These are phyloP conservation scores for Spinibarbus caldwelli DNA, from an alignment of 2,797 vertebrate genomes.

Conservation along the genomic window DNA sequence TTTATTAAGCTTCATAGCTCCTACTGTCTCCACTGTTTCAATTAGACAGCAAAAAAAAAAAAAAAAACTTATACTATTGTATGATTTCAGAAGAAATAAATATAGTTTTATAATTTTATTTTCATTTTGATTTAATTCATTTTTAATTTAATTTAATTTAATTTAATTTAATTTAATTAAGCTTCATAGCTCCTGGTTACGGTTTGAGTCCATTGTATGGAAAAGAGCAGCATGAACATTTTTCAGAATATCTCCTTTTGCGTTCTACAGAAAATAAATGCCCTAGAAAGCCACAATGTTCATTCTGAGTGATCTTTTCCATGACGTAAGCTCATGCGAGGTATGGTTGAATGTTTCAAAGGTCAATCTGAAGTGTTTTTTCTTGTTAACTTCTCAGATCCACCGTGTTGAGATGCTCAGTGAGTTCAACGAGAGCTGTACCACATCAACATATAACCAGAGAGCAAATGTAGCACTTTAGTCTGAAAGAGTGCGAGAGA, in stretches of 20 bases:
- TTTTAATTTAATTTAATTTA: no score
- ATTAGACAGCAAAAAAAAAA: no score
- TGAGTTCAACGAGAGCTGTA: constrained; percentile 3
- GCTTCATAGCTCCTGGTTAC: not conserved
- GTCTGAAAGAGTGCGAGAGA: constrained; percentile 29
- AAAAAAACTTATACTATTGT: no score
- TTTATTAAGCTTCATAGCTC: no score
- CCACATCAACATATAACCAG: constrained; percentile 21
- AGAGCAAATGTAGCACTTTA: constrained; percentile 55
- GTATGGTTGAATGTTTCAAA: not conserved
- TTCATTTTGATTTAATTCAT: no score
- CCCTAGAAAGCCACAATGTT: not conserved
- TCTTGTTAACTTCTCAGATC: constrained; percentile 9
- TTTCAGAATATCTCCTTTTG: not conserved
- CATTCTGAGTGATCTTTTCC: not conserved
- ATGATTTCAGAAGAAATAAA: no score
- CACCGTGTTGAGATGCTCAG: constrained; percentile 18
- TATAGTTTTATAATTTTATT: no score
- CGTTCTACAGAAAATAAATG: not conserved
- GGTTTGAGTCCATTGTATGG: no score
- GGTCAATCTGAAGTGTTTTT: constrained; percentile 6
- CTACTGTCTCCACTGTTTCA: no score
- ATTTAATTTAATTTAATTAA: no score
- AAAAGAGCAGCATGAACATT: not conserved
- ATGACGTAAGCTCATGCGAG: not conserved